These are phyloP conservation scores for Pollenia angustigena DNA, from an alignment of 2,888 invertebrate genomes.

Conservation along the genomic window DNA sequence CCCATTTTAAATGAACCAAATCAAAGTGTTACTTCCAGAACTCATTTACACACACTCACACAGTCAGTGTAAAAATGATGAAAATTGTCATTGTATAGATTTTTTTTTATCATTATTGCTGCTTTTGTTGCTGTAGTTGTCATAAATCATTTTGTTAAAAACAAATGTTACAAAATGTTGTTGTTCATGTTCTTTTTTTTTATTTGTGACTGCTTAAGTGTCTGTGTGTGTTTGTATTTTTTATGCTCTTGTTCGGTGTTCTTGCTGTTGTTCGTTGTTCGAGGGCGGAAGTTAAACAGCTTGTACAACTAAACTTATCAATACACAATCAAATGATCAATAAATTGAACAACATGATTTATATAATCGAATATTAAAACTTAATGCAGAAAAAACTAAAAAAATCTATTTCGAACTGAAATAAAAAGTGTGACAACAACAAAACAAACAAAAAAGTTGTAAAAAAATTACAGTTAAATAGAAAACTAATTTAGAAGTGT, in stretches of 20 bases:
- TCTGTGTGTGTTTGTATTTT: background rate
- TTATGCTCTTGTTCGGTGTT: conserved; percentile 6
- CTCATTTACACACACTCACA: background rate
- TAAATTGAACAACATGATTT: conserved; percentile 69
- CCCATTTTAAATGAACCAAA: conserved; percentile 16
- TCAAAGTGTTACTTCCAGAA: conserved; percentile 6
- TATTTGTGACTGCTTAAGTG: conserved; percentile 19
- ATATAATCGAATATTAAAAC: conserved; percentile 68
- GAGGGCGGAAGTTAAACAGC: conserved; percentile 70
- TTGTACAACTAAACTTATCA: conserved; percentile 70
- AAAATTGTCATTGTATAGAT: conserved; percentile 45
- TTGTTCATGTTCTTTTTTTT: conserved; percentile 32
- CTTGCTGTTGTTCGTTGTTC: conserved; percentile 38
- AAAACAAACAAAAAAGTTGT: background rate
- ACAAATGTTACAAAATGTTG: conserved; percentile 69
- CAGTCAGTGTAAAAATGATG: conserved; percentile 7
- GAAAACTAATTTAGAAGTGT: conserved; percentile 52
- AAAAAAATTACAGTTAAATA: background rate
- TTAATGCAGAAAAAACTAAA: conserved; percentile 2
- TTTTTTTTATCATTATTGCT: conserved; percentile 18
- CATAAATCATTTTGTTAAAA: conserved; percentile 73
- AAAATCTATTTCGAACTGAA: background rate
- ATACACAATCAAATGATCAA: conserved; percentile 69
- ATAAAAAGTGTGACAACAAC: background rate
- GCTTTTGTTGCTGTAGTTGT: conserved; percentile 40